phyloP scores from a whole-genome alignment of 2,888 invertebrate species.

The Torymus tubicola region DNA sequence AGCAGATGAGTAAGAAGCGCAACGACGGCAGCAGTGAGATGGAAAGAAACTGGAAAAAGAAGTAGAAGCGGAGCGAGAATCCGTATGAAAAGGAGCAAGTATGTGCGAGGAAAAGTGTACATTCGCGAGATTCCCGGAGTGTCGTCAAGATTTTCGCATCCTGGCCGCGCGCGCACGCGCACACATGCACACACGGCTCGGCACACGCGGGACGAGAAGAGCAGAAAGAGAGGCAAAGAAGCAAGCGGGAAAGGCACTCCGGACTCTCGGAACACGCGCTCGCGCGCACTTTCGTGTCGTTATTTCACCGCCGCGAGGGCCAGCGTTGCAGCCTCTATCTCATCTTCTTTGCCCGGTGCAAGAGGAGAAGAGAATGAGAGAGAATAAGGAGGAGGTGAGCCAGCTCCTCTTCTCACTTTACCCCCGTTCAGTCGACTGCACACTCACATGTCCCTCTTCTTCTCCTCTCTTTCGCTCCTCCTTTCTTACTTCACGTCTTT shows the following conservation, averaged over 20 bases:
- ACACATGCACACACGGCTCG: too few relatives aligned
- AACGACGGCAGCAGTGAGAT: not conserved
- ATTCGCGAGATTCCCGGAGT: constrained; percentile 50
- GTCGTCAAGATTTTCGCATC: constrained; percentile 52
- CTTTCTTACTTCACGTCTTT: constrained; percentile 29
- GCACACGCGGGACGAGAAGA: not conserved
- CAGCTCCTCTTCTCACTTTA: constrained; percentile 55
- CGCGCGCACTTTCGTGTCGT: constrained; percentile 66
- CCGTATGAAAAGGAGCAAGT: constrained; percentile 52
- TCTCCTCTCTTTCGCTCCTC: constrained; percentile 22
- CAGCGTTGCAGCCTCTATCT: constrained; percentile 23
- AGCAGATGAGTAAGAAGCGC: too few relatives aligned
- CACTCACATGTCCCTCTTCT: constrained; percentile 45
- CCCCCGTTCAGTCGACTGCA: constrained; percentile 52
- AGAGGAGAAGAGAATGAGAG: constrained; percentile 25
- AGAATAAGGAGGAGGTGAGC: constrained; percentile 30
- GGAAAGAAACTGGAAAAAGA: not conserved
- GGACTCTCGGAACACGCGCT: constrained; percentile 45
- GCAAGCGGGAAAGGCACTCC: constrained; percentile 48
- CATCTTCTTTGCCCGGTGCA: constrained; percentile 52
- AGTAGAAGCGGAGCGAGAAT: constrained; percentile 31
- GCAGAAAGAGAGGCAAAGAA: constrained; percentile 9
- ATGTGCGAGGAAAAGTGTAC: constrained; percentile 49
- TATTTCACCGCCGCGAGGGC: constrained; percentile 72
- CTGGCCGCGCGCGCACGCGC: not conserved